A percentile compares a stretch with the other conserved stretches of the same genome.
These are phyloP conservation scores for Zosterops pallidus DNA, from an alignment of 2,113 vertebrate species.

Conservation along the genomic window DNA sequence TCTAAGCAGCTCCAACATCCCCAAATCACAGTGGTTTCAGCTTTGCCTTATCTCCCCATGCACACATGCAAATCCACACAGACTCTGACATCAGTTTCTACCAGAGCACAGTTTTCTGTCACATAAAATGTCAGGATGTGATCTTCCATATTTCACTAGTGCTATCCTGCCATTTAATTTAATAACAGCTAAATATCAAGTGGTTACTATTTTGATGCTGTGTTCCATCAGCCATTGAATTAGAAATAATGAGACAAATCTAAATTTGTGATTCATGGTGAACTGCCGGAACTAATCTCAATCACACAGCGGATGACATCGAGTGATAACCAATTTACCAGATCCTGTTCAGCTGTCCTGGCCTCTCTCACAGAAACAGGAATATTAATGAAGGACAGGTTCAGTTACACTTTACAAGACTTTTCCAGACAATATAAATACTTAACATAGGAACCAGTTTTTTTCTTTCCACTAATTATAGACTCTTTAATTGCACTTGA, in stretches of 20 bases:
- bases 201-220: constrained; percentile 27
- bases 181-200: constrained; percentile 55
- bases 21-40: not conserved
- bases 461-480: not conserved
- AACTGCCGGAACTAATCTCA: not conserved
- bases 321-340: not conserved
- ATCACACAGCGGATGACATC: fast-evolving
- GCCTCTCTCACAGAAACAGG: not conserved
- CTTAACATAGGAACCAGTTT: not conserved
- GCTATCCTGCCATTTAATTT: constrained; percentile 18
- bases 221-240: constrained; percentile 5
- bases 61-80: not conserved
- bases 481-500: not conserved
- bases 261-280: constrained; percentile 17
- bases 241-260: constrained; percentile 16
- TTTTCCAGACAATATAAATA: not conserved
- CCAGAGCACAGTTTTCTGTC: not conserved
- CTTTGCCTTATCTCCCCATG: not conserved
- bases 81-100: constrained; percentile 1
- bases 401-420: not conserved
- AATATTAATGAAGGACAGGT: not conserved
- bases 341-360: not conserved
- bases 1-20: not conserved
- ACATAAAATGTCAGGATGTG: constrained; percentile 37
- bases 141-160: constrained; percentile 32